Conservation (phyloP, 2,797 vertebrate species). For the Ceyx erithaca region DNA sequence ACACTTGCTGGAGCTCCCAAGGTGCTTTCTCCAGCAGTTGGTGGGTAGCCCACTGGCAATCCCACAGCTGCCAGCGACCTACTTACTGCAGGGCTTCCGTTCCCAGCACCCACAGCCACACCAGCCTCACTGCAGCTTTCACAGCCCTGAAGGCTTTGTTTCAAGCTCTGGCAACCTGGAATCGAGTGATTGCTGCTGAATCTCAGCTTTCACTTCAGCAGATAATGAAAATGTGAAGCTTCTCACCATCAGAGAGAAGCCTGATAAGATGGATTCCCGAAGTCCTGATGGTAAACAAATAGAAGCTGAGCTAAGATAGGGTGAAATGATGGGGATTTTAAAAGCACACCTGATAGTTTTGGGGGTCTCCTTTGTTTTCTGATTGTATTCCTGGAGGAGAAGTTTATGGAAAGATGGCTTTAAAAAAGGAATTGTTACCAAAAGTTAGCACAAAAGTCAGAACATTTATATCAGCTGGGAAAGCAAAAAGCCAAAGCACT, state of each 20-base stretch:
- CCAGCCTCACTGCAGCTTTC: not conserved
- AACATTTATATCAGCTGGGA: not conserved
- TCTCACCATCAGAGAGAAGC: not conserved
- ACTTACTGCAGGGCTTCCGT: slow-evolving; percentile 23
- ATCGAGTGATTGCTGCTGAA: not conserved
- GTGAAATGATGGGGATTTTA: not conserved
- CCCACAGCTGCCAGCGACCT: not conserved
- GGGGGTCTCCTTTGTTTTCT: not conserved
- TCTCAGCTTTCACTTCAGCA: slow-evolving; percentile 9
- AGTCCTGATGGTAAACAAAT: not conserved
- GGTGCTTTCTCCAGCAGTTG: not conserved
- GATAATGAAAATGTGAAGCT: slow-evolving; percentile 2
- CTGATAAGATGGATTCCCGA: slow-evolving; percentile 6
- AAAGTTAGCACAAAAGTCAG: not conserved
- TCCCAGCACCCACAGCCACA: not conserved
- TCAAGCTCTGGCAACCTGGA: not conserved
- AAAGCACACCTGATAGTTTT: not conserved
- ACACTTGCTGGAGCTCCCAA: not conserved
- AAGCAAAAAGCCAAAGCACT: not conserved
- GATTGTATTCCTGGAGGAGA: not conserved
- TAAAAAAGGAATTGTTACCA: not conserved
- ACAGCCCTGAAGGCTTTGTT: not conserved
- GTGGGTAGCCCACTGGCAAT: not conserved
- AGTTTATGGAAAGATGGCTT: not conserved
- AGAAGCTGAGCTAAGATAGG: not conserved